Base-by-base conservation (phyloP, 2,888 invertebrate genomes). In the Stomorhina lunata region DNA sequence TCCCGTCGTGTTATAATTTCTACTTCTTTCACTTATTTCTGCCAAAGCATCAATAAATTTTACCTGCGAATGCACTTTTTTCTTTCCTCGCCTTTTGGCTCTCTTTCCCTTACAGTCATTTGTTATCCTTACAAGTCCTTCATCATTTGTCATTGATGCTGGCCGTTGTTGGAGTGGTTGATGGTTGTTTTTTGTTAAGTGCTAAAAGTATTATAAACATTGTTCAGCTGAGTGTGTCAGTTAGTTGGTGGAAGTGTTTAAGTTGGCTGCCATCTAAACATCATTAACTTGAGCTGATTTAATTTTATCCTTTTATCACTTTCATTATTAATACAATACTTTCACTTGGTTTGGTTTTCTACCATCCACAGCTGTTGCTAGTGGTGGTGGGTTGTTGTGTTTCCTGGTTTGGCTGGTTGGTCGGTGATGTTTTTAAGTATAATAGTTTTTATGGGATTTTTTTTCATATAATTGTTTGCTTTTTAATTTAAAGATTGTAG, bases 321-420 rank as follows among this genome's bases (percentile, higher is more conserved):
- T 72, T 82, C 79, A 82, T 82, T 79, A 82, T 79, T 82, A 75
- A 79, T 66, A 76, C 65, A 75, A 82, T 79, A 82, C 79, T 79
- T 79, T 79, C 71, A 71, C 79, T 82, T 71, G 79, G 79, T 75
- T 69, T 79, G 43, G 25, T 78, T 78, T 82, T 75, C n/a, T n/a
- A n/a, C n/a, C 75, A 63, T 75, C 75, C 32, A 57, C 59, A 68
- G 17, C 43, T 25, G 25, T 12, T 59, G n/a, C n/a, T n/a, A n/a
- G n/a, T n/a, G n/a, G n/a, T n/a, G n/a, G n/a, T n/a, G n/a, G 76
- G 45, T 66, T 17, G 29, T 32, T 65, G 2, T 40, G 53, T 32
- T 66, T 45, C 27, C 57, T 50, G 55, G 37, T 59, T 57, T 9
- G 0, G 22, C n/a, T 63, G 27, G 45, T 32, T 37, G 55, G 12